phyloP scores from a whole-genome alignment of 2,888 invertebrate species.

The Epinotia brunnichana region DNA sequence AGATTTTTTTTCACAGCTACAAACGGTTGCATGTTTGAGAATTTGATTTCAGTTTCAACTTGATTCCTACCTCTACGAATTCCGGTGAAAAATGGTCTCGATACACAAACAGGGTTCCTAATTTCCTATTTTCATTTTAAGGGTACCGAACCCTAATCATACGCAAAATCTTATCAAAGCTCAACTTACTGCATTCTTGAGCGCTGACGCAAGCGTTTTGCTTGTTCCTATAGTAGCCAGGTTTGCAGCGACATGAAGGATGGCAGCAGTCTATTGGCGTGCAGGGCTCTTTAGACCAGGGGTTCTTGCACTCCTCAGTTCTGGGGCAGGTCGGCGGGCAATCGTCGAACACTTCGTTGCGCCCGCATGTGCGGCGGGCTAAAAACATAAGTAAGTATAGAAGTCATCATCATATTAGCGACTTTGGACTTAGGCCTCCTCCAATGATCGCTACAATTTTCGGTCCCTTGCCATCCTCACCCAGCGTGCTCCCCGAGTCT shows the following conservation, averaged over 20 bases:
- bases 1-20: too few relatives aligned
- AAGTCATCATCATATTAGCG: too few relatives aligned
- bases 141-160: background rate
- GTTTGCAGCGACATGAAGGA: conserved; percentile 41
- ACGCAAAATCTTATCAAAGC: background rate
- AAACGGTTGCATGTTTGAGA: too few relatives aligned
- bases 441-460: too few relatives aligned
- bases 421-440: too few relatives aligned
- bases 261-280: conserved; percentile 34
- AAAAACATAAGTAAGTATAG: background rate
- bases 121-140: background rate
- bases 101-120: too few relatives aligned
- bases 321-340: conserved; percentile 44
- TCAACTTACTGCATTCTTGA: conserved; percentile 29
- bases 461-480: too few relatives aligned
- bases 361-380: conserved; percentile 35
- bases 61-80: too few relatives aligned
- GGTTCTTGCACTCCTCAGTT: conserved; percentile 34
- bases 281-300: conserved; percentile 37
- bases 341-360: conserved; percentile 38
- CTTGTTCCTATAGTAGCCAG: conserved; percentile 34
- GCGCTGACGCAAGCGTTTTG: conserved; percentile 24
- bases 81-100: too few relatives aligned
- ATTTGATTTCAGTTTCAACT: too few relatives aligned
- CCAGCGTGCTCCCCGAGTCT: too few relatives aligned